Base-by-base conservation (phyloP, 2,113 vertebrate species). In the Romanogobio albipinnatus region DNA sequence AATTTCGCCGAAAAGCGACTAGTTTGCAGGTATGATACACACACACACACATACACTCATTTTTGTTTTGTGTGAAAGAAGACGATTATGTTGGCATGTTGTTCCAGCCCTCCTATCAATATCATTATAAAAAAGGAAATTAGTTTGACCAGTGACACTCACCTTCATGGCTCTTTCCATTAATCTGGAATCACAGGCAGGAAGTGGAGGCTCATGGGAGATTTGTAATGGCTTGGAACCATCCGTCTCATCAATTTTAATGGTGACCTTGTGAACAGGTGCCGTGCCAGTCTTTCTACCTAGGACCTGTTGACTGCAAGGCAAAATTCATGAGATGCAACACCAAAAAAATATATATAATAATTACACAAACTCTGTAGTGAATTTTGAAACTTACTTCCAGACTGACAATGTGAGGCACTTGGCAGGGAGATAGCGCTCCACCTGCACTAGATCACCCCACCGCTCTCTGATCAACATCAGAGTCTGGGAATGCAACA, bases 401-500 rank as follows among this genome's bases (percentile, higher is more conserved):
- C 98, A 99, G 90, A 99, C 98, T 58, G 96, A 93, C 36, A 99
- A 95, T 0, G 96, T 97, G 88, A 99, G 98, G 90, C 96, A 97
- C 93, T 99, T 99, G 73, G 97, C 97, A 3, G 97, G 95, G 64
- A 97, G 86, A 45, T 99, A 99, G 89, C 96, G 94, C 91, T 99
- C 98, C 88, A 99, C 97, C 89, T 99, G 98, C 85, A 99, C 98
- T 62, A 99, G 95, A 92, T 99, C 98, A n/a, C 98, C 98, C 98
- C 98, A 99, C 36, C 98, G 96, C 91, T 99, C 98, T 70, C 97
- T 94, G 85, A 99, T 95, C 90, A 99, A 94, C 97, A 98, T 97
- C 81, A 97, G 91, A 24, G 97, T 98, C 91, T 99, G 98, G 22
- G 97, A 99, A 93, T 99, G 98, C 66, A 99, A 92, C 64, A 99